Percentiles rank a stretch among this genome's conserved stretches.
Conservation (phyloP, 2,113 vertebrate species). For the Gallinago undulata region DNA sequence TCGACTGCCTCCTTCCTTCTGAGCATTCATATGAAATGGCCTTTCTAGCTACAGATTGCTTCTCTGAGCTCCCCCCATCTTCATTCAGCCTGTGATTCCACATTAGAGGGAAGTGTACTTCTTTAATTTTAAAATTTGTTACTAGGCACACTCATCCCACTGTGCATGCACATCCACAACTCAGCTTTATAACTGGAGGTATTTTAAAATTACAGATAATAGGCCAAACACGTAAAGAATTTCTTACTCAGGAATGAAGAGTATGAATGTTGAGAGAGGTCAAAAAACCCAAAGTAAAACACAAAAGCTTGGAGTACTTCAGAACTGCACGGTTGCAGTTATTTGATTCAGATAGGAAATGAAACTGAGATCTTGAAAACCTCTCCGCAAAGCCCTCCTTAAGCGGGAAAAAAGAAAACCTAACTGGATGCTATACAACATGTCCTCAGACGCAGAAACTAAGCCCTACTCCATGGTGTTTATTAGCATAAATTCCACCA, state of each 20-base stretch:
- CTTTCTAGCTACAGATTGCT: not conserved
- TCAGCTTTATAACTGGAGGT: not conserved
- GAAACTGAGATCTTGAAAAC: not conserved
- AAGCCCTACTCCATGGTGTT: not conserved
- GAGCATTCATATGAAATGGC: not conserved
- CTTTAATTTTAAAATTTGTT: not conserved
- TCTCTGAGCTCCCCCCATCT: not conserved
- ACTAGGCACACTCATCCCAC: accelerated
- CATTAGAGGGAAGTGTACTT: not conserved
- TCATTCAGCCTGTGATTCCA: not conserved
- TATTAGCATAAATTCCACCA: not conserved
- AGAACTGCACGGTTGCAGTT: not conserved
- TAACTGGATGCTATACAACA: not conserved
- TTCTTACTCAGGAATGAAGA: not conserved
- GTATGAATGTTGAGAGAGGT: not conserved
- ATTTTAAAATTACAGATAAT: not conserved
- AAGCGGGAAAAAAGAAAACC: not conserved
- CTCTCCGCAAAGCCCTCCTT: not conserved
- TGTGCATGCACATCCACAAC: not conserved
- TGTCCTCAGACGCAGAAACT: not conserved
- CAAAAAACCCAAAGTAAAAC: not conserved
- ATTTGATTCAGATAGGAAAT: not conserved
- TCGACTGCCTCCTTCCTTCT: not conserved
- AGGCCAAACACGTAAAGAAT: not conserved
- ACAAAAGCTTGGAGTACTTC: not conserved